phyloP scores from a whole-genome alignment of 2,113 vertebrate species.

The Nothoprocta pentlandii region DNA sequence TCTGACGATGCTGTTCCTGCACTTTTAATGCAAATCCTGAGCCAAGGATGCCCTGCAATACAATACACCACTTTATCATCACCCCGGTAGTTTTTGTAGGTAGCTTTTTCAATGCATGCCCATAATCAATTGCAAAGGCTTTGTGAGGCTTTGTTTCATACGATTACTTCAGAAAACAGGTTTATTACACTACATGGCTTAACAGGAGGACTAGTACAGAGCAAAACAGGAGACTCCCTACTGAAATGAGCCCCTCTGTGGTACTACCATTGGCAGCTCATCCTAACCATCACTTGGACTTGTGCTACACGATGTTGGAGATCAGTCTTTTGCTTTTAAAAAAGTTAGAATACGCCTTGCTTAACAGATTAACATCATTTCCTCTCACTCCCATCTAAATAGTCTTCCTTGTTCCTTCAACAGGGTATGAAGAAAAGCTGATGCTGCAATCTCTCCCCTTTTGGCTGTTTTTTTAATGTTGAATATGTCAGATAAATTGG shows the following conservation, averaged over 20 bases:
- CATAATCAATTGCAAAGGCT: not conserved
- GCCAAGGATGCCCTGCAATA: slow-evolving; percentile 92
- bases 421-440: not conserved
- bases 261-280: not conserved
- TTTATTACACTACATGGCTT: not conserved
- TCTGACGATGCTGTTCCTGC: slow-evolving; percentile 97
- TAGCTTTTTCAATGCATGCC: not conserved
- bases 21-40: slow-evolving; percentile 98
- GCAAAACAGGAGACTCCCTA: not conserved
- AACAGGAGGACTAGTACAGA: not conserved
- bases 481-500: not conserved
- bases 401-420: not conserved
- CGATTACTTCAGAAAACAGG: not conserved
- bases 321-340: not conserved
- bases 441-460: not conserved
- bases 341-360: not conserved
- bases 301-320: not conserved
- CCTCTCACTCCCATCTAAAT: not conserved
- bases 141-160: not conserved
- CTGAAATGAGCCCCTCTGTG: not conserved
- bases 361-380: not conserved
- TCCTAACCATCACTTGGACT: not conserved
- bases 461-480: not conserved
- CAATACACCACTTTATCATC: not conserved
- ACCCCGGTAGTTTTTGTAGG: not conserved